Evolutionary conservation across 1,140 invertebrate species (phyloP), one percentile per base, ranked within the genome.

Genomic region (Cardiocondyla obscurior): DNA sequence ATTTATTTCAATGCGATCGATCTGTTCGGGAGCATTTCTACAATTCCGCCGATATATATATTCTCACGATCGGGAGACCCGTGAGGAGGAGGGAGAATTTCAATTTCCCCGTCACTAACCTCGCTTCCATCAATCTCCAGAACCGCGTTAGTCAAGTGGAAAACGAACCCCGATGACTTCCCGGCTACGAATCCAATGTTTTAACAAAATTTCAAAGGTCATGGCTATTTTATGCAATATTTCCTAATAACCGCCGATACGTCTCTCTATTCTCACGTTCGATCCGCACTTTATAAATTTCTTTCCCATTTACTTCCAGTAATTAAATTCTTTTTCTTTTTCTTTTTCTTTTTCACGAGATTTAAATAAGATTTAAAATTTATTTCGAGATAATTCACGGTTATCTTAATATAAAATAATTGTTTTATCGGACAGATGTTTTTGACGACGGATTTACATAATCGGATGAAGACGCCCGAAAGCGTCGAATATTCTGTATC

Each of bases 161-260:
- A 88, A 88, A 88, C 86, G 83, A 88, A 88, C 79, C 82, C 33
- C 79, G 86, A 88, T 87, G 86, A 88, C 77, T 88, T 88, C 67
- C 28, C 77, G 30, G 22, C 70, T 74, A 60, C 60, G 58, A 85
- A 81, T 81, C 81, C 82, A 55, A 57, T 33, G 64, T 82, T 85
- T 79, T 49, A 72, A 16, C 44, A 58, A 84, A 69, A 49, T 64
- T 79, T 55, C 65, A 22, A 51, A 83, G 64, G 42, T 76, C 73
- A 76, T 25, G 36, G 30, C 42, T 53, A 51, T 19, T 22, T 39
- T 7, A 42, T 19, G 60, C 16, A 22, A 28, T 22, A 39, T 69
- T 39, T 53, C 25, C 16, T n/a, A 8, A 69, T 3, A 33, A 10
- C 7, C 14, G 33, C 1, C 16, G 42, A 58, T 39, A 28, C 5